phyloP scores from a whole-genome alignment of 1,140 invertebrate species.

The Drosophila littoralis region DNA sequence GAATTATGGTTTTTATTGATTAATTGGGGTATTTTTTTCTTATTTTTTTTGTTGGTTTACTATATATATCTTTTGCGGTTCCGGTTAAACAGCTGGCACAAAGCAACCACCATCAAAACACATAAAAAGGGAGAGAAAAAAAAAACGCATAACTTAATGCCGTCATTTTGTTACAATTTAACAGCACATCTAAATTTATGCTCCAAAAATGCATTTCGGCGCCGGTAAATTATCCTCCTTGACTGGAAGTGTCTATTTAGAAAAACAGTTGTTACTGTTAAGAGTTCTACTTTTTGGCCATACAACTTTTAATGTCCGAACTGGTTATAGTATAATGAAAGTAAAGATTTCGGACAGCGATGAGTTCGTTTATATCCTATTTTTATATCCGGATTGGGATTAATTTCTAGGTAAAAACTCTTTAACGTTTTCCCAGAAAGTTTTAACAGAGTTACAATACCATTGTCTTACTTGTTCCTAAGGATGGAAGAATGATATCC shows the following conservation, averaged over 20 bases:
- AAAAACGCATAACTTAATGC: constrained; percentile 27
- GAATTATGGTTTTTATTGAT: constrained; percentile 73
- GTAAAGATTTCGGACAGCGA: no score
- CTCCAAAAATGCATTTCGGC: constrained; percentile 32
- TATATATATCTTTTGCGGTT: constrained; percentile 40
- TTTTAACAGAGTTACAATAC: no score
- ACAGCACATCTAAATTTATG: constrained; percentile 64
- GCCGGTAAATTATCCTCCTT: constrained; percentile 43
- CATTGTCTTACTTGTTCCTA: no score
- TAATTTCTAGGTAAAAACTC: no score
- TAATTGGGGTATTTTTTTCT: constrained; percentile 56
- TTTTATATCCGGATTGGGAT: no score
- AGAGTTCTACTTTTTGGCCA: neutral
- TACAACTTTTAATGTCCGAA: no score
- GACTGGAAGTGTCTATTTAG: neutral
- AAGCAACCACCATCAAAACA: constrained; percentile 38
- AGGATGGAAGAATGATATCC: no score
- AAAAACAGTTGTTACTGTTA: neutral
- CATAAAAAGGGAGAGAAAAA: constrained; percentile 32
- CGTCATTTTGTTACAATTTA: constrained; percentile 48
- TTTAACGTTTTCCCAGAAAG: no score
- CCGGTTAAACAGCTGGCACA: constrained; percentile 61
- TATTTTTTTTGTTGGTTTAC: neutral
- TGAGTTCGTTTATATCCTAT: no score
- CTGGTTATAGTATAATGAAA: no score